These are phyloP conservation scores for Gadus chalcogrammus DNA, from an alignment of 2,113 vertebrate genomes.

Conservation along the genomic window DNA sequence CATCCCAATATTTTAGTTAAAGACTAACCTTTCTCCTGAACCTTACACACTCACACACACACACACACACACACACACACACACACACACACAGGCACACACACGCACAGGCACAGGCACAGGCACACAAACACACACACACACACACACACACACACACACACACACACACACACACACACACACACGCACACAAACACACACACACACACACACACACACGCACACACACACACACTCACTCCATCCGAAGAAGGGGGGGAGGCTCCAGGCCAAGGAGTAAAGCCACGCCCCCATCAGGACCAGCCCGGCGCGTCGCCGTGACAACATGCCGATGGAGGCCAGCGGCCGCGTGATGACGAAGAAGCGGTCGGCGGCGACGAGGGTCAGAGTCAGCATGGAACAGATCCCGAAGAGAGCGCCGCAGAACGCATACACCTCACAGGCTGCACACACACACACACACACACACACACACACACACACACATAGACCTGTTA, in stretches of 20 bases:
- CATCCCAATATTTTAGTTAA: no score
- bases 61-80: constrained; percentile 36
- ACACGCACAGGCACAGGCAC: neutral
- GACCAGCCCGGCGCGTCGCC: constrained; percentile 53
- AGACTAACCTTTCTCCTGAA: no score
- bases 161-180: neutral
- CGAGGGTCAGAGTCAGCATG: constrained; percentile 70
- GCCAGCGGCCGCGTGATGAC: constrained; percentile 69
- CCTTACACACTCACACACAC: neutral
- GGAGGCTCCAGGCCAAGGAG: constrained; percentile 67
- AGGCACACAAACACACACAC: neutral
- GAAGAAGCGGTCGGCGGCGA: constrained; percentile 65
- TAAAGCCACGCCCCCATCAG: constrained; percentile 57
- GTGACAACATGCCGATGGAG: constrained; percentile 64
- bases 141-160: constrained; percentile 38
- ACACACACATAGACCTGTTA: neutral
- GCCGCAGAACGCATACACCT: constrained; percentile 68
- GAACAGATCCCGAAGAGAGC: constrained; percentile 71
- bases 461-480: neutral
- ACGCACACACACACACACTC: constrained; percentile 20
- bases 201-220: no score
- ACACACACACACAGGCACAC: constrained; percentile 30
- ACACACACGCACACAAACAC: constrained; percentile 36
- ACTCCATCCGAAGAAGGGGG: constrained; percentile 73
- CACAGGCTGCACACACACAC: constrained; percentile 44